Evolutionary conservation across 1,140 invertebrate genomes (phyloP).

Genomic region (Camponotus floridanus): DNA sequence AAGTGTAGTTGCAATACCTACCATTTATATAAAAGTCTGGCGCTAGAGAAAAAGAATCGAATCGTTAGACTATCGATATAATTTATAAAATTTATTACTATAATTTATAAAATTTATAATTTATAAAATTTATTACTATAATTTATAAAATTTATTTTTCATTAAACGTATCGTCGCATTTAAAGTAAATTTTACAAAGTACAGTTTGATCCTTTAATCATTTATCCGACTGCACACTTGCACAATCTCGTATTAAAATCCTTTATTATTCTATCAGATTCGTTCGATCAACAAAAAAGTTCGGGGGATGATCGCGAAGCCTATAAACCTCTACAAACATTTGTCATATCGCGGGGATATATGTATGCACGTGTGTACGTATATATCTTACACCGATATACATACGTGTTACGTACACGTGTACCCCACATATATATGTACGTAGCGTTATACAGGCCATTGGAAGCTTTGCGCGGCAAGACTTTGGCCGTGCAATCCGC

Average conservation of each 20-base stretch:
- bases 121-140: too few species aligned
- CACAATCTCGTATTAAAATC: conserved; percentile 4
- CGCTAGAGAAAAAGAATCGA: too few species aligned
- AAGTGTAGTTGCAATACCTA: neutral
- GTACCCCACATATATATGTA: neutral
- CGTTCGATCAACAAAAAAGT: conserved; percentile 55
- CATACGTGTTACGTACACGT: neutral
- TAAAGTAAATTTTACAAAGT: too few species aligned
- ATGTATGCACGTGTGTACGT: too few species aligned
- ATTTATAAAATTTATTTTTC: too few species aligned
- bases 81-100: too few species aligned
- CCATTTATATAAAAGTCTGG: neutral
- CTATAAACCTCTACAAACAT: conserved; percentile 79
- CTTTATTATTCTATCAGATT: conserved; percentile 62
- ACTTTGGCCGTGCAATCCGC: conserved; percentile 78
- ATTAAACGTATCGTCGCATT: too few species aligned
- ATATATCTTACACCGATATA: neutral
- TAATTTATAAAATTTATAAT: too few species aligned
- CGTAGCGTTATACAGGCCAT: conserved; percentile 6
- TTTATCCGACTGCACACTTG: neutral
- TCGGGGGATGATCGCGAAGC: conserved; percentile 48
- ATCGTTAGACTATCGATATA: neutral
- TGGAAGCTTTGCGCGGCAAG: conserved; percentile 69
- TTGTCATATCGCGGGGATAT: conserved; percentile 60
- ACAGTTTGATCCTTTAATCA: too few species aligned